Evolutionary conservation across 2,888 invertebrate genomes (phyloP), one percentile per base, ranked within the genome.

Genomic region (Chrysodeixis includens): DNA sequence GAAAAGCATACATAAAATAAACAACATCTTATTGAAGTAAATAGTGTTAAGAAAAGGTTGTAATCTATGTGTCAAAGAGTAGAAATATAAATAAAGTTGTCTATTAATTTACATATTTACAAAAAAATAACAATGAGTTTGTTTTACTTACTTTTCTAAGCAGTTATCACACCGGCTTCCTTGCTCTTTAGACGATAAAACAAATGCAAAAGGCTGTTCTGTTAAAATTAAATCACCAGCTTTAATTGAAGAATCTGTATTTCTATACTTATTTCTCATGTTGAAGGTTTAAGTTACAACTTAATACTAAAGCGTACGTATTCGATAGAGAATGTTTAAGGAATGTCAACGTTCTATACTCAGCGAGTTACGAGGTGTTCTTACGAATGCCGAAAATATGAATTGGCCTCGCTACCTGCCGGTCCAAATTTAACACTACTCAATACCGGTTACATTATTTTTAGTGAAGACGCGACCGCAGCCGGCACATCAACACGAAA

Each of bases 151-250:
- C 98, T 95, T 96, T 84, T 95, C 94, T 70, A 97, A 96, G 86
- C 98, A 98, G 89, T 96, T 96, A 88, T 98, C 98, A 92, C 98
- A 98, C 74, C 97, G 93, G 83, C 95, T 95, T 46, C 96, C 96
- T 75, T 97, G 96, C 83, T 96, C 96, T 80, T 97, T 97, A 0
- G 97, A 96, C 73, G 96, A 97, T 3, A 98, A 90, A 49, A 96
- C 96, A 88, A 96, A 97, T 1, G 96, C 97, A 90, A 98, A 98
- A 0, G 98, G 98, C 82, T 97, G 96, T 83, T 97, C 97, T 46
- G 95, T 96, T 54, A 97, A 90, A 66, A 98, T 95, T 30, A 97
- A 91, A 81, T 97, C 96, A 26, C 98, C 98, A 30, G 96, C 93
- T 86, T 95, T 95, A 64, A 96, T 92, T 18, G 86, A 83, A 22